Evolutionary conservation across 2,797 vertebrate species (phyloP).

Genomic region (Thripadectes ignobilis): DNA sequence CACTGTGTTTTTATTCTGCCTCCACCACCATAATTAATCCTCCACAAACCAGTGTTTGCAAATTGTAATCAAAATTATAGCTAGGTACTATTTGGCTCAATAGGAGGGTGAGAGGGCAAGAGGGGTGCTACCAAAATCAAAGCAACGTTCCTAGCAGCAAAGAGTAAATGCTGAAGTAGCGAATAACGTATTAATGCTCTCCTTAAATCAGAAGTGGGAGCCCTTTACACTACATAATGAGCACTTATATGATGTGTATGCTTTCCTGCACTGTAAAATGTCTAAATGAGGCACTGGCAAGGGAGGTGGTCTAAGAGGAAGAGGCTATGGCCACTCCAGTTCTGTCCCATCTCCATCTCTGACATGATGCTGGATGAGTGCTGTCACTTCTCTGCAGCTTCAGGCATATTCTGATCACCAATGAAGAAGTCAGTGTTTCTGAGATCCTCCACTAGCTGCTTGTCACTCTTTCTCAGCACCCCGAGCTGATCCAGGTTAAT

Average conservation of each 20-base stretch:
- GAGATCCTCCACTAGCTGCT: neutral
- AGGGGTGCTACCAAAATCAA: neutral
- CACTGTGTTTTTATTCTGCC: neutral
- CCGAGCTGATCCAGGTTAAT: neutral
- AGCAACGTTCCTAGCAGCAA: neutral
- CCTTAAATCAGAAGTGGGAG: neutral
- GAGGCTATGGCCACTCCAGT: too few species aligned
- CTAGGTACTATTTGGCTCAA: neutral
- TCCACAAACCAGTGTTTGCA: neutral
- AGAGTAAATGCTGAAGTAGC: neutral
- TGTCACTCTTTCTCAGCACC: neutral
- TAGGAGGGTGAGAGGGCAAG: fast-evolving
- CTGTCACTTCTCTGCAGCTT: neutral
- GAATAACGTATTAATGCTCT: neutral
- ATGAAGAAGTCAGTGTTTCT: neutral
- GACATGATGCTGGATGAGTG: neutral
- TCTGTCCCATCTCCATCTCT: neutral
- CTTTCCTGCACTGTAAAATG: neutral
- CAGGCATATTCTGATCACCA: fast-evolving
- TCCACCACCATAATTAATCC: neutral
- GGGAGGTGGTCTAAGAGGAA: neutral
- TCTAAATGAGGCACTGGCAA: neutral
- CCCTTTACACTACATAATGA: neutral
- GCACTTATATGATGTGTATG: fast-evolving
- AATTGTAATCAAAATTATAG: neutral